Evolutionary conservation across 92 coral and sea anemone genomes (phyloP).

Genomic region (Phenganax stokvisi): DNA sequence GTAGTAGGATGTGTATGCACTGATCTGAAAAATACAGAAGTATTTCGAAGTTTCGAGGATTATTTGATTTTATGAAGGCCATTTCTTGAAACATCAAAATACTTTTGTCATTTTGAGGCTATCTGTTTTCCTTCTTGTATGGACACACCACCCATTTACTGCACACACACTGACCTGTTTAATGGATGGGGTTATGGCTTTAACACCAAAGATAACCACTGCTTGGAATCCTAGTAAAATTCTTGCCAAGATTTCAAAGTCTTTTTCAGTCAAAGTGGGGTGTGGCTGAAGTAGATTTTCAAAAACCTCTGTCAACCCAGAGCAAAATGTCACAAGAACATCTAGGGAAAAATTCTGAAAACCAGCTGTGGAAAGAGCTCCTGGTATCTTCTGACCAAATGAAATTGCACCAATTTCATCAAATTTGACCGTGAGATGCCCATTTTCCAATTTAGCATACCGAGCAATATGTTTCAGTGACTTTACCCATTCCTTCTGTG

Average conservation of each 20-base stretch:
- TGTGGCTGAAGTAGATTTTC: conserved; percentile 40
- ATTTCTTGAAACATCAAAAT: too few species aligned
- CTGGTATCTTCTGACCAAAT: conserved; percentile 44
- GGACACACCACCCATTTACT: too few species aligned
- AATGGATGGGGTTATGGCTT: conserved; percentile 40
- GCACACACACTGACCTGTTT: conserved; percentile 37
- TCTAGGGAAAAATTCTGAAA: conserved; percentile 44
- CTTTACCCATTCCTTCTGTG: background rate
- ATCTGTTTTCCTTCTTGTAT: too few species aligned
- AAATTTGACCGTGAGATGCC: conserved; percentile 39
- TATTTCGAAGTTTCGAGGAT: too few species aligned
- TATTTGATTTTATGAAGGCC: too few species aligned
- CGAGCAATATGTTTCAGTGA: conserved; percentile 1
- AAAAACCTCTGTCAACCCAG: conserved; percentile 37
- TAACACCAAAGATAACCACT: conserved; percentile 44
- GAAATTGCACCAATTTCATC: conserved; percentile 53
- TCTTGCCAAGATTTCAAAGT: conserved; percentile 41
- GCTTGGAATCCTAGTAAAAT: conserved; percentile 40
- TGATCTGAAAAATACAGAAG: conserved; percentile 15
- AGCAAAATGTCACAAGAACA: conserved; percentile 25
- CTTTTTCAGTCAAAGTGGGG: conserved; percentile 17
- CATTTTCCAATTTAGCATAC: conserved; percentile 15
- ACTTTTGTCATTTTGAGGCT: too few species aligned
- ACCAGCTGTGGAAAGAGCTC: conserved; percentile 38
- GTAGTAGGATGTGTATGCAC: conserved; percentile 31